Evolutionary conservation across 2,113 vertebrate species (phyloP).

Genomic region (Stigmatopora nigra): DNA sequence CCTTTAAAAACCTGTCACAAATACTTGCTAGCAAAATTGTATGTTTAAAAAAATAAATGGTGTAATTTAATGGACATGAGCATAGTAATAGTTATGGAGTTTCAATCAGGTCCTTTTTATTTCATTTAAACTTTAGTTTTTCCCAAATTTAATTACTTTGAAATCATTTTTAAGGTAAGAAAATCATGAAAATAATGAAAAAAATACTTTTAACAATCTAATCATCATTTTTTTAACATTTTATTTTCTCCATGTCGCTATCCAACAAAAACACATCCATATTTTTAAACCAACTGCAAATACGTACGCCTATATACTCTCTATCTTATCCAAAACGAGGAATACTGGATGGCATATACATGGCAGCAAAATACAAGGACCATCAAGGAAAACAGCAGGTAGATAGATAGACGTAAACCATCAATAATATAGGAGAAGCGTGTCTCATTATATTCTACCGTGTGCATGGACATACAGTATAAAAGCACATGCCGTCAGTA

Average conservation of each 20-base stretch:
- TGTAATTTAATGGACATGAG: too few relatives aligned
- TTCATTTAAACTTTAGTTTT: not conserved
- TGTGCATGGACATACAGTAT: not conserved
- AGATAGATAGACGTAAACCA: not conserved
- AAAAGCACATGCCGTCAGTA: not conserved
- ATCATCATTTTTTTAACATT: not conserved
- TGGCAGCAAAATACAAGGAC: not conserved
- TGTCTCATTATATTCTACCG: constrained; percentile 1
- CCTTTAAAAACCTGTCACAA: too few relatives aligned
- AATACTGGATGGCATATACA: not conserved
- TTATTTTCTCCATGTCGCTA: not conserved
- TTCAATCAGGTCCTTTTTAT: too few relatives aligned
- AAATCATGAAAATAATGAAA: not conserved
- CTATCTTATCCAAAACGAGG: not conserved
- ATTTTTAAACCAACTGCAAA: not conserved
- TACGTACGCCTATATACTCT: not conserved
- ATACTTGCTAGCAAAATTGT: too few relatives aligned
- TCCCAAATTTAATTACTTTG: too few relatives aligned
- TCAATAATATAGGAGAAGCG: constrained; percentile 1
- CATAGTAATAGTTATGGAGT: too few relatives aligned
- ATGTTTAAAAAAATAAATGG: too few relatives aligned
- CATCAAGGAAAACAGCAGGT: not conserved
- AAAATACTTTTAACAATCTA: not conserved
- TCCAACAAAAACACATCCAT: not conserved
- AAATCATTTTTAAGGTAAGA: not conserved